phyloP scores from a whole-genome alignment of 1,140 invertebrate species.

The Ditylenchus dipsaci region DNA sequence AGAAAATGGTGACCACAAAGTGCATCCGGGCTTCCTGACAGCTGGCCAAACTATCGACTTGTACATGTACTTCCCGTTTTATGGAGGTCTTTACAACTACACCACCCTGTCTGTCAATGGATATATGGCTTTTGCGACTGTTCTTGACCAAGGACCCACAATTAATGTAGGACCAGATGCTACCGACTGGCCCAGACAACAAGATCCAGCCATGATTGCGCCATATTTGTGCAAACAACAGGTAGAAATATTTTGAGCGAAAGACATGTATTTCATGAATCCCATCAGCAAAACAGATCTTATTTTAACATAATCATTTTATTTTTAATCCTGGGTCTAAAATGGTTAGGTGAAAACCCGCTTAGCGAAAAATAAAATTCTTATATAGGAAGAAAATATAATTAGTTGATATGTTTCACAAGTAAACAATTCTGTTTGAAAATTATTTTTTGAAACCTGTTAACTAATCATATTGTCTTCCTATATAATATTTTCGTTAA shows the following conservation, averaged over 20 bases:
- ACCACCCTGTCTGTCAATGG: slow-evolving; percentile 58
- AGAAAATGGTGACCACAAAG: slow-evolving; percentile 52
- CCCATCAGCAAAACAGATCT: no score
- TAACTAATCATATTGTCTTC: neutral
- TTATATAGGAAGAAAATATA: no score
- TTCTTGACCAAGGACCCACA: slow-evolving; percentile 56
- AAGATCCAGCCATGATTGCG: slow-evolving; percentile 58
- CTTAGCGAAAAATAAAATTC: no score
- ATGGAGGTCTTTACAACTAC: slow-evolving; percentile 57
- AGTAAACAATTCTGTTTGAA: no score
- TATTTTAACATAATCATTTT: no score
- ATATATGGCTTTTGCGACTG: slow-evolving; percentile 57
- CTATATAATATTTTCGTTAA: no score
- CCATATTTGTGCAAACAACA: slow-evolving; percentile 57
- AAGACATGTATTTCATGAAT: no score
- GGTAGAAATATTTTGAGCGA: slow-evolving; percentile 12
- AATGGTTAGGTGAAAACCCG: no score
- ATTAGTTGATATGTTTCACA: no score
- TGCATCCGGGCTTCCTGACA: slow-evolving; percentile 55
- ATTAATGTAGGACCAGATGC: slow-evolving; percentile 57
- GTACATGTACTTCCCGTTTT: slow-evolving; percentile 57
- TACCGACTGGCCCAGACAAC: slow-evolving; percentile 56
- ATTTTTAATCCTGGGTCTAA: no score
- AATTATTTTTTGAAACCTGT: no score
- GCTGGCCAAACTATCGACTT: slow-evolving; percentile 57